Conservation (phyloP, 2,113 vertebrate genomes). For the Lycocorax pyrrhopterus region DNA sequence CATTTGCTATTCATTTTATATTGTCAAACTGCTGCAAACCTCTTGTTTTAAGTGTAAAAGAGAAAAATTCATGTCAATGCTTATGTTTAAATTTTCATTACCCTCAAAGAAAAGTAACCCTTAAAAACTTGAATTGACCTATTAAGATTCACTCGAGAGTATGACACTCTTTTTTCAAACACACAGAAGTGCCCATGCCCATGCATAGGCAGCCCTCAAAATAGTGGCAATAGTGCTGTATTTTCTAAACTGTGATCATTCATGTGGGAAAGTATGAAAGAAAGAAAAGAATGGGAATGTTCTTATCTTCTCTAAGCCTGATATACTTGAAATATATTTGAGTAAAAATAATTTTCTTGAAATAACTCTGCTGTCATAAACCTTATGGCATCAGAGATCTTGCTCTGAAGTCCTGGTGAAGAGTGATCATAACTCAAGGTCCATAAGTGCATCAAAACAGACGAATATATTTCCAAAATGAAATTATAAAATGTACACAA, state of each 20-base stretch:
- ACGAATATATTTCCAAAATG: not conserved
- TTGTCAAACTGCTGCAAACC: not conserved
- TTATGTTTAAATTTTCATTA: not conserved
- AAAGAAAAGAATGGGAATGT: not conserved
- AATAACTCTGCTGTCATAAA: not conserved
- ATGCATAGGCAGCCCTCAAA: not conserved
- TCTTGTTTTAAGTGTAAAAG: not conserved
- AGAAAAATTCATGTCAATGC: not conserved
- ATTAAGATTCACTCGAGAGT: not conserved
- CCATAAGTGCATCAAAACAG: not conserved
- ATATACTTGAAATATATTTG: not conserved
- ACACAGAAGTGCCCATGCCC: not conserved
- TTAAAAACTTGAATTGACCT: not conserved
- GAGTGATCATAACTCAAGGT: not conserved
- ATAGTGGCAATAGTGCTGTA: not conserved
- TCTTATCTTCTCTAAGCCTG: not conserved
- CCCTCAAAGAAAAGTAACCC: not conserved
- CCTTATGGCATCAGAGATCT: not conserved
- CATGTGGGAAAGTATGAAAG: not conserved
- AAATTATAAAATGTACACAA: not conserved
- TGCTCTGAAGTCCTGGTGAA: not conserved
- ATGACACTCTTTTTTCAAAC: not conserved
- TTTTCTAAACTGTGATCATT: not conserved
- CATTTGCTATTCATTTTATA: not conserved
- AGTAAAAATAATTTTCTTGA: not conserved